Conservation (phyloP, 2,113 vertebrate genomes). For the Clarias batrachus region DNA sequence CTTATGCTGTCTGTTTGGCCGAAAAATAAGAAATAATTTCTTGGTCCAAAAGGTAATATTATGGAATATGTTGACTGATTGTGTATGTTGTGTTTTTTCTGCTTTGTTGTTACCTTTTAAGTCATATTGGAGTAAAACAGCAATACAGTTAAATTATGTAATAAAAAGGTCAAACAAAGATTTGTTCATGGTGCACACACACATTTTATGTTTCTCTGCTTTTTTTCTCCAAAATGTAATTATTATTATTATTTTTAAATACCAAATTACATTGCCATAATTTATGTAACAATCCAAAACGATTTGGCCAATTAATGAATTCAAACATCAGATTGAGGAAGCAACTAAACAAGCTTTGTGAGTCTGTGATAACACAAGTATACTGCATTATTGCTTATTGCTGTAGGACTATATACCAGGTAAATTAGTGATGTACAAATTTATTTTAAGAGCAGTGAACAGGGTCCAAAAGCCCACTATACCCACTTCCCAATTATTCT, state of each 20-base stretch:
- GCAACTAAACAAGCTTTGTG: neutral
- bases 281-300: constrained; percentile 17
- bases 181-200: neutral
- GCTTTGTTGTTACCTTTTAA: constrained; percentile 6
- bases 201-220: neutral
- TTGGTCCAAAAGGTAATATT: neutral
- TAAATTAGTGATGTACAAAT: too few relatives aligned
- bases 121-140: neutral
- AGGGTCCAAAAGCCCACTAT: too few relatives aligned
- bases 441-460: too few relatives aligned
- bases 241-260: neutral
- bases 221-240: neutral
- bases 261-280: neutral
- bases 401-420: too few relatives aligned
- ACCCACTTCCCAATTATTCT: too few relatives aligned
- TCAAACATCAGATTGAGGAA: neutral
- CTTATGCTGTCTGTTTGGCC: neutral
- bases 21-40: neutral
- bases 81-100: neutral
- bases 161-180: neutral
- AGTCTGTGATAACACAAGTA: neutral
- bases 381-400: neutral
- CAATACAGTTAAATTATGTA: constrained; percentile 19
- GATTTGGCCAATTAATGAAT: neutral
- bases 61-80: neutral